Conservation (phyloP, 2,888 invertebrate genomes). For the Crepidodera aurea region DNA sequence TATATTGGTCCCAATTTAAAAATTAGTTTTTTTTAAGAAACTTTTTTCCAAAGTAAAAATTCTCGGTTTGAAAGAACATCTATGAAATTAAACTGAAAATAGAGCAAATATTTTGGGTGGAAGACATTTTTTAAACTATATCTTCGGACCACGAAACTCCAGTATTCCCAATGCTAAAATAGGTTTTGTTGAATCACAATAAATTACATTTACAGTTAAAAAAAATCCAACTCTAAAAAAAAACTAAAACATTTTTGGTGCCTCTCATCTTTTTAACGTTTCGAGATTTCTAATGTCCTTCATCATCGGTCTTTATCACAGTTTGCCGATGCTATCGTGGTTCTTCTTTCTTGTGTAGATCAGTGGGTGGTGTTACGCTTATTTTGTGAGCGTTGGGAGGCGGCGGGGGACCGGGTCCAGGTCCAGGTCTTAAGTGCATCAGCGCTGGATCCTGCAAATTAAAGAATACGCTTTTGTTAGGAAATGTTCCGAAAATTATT, state of each 20-base stretch:
- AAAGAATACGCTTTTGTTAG: no score
- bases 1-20: constrained; percentile 12
- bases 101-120: background rate
- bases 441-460: constrained; percentile 61
- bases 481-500: no score
- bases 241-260: constrained; percentile 11
- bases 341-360: constrained; percentile 68
- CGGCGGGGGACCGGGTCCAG: constrained; percentile 64
- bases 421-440: constrained; percentile 65
- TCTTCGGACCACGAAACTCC: background rate
- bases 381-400: constrained; percentile 57
- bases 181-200: background rate
- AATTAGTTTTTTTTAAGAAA: background rate
- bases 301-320: constrained; percentile 34
- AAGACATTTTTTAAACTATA: background rate
- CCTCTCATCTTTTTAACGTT: constrained; percentile 11
- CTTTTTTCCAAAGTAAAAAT: background rate
- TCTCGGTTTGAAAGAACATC: background rate
- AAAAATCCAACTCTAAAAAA: background rate
- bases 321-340: constrained; percentile 64
- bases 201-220: background rate
- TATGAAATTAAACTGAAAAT: background rate
- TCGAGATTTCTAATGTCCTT: constrained; percentile 16
- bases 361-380: constrained; percentile 69
- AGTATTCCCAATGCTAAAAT: background rate